Evolutionary conservation across 2,113 vertebrate species (phyloP).

Genomic region (Turnix velox): DNA sequence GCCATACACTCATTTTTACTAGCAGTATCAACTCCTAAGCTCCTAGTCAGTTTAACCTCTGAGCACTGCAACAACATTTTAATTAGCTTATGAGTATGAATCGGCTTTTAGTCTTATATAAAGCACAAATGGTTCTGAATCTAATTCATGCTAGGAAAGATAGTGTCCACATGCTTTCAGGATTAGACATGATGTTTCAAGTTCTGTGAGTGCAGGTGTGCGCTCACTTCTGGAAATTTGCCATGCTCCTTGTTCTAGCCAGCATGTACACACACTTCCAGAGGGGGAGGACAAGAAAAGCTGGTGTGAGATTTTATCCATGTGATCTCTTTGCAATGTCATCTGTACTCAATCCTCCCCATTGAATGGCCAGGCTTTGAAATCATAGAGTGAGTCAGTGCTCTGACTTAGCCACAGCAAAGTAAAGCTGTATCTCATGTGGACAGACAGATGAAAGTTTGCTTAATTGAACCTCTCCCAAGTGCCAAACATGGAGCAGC

Average conservation of each 20-base stretch:
- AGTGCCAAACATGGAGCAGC: neutral
- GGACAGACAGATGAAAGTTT: constrained; percentile 10
- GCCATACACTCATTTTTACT: constrained; percentile 48
- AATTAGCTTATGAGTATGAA: constrained; percentile 47
- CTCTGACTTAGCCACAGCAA: neutral
- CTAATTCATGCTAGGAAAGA: constrained; percentile 6
- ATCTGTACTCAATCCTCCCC: neutral
- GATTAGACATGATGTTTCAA: neutral
- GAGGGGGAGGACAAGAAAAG: neutral
- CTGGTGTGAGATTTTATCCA: neutral
- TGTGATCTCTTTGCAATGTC: neutral
- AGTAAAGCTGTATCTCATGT: neutral
- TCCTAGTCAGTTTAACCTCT: constrained; percentile 37
- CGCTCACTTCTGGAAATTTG: constrained; percentile 13
- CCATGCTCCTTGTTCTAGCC: neutral
- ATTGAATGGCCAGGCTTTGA: neutral
- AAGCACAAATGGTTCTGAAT: neutral
- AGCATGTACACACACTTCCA: neutral
- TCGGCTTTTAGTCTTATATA: neutral
- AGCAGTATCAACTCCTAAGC: constrained; percentile 15
- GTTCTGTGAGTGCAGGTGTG: neutral
- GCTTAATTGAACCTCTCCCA: constrained; percentile 35
- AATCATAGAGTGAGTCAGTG: neutral
- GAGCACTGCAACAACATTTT: constrained; percentile 42
- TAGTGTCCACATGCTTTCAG: neutral